Evolutionary conservation across 2,888 invertebrate species (phyloP), one percentile per base, ranked within the genome.

Genomic region (Ophion ellenae): DNA sequence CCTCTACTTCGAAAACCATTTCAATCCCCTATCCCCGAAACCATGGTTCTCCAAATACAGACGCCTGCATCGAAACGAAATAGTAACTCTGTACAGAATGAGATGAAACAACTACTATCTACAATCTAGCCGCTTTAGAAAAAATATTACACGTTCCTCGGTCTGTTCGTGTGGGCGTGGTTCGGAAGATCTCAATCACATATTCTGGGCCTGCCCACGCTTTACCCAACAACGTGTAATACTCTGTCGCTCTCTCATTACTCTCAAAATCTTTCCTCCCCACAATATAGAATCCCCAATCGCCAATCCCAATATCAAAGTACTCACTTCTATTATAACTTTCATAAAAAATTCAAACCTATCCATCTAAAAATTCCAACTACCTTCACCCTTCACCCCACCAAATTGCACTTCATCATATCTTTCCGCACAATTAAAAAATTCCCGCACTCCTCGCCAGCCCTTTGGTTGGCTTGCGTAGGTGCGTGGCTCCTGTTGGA

Each of bases 241-340:
- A 2, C 40, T 79, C 5, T 4, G 47, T 17, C 36, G 28, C 20
- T 7, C 47, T 11, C 47, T 63, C 5, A 61, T 79, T 10, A 7
- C 36, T 20, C 36, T 6, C 14, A 79, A 70, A 61, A 36, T 61
- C 3, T 70, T 28, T 28, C 70, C 78, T 9, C 78, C 78, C 0
- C 47, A 70, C 11, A 79, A 79, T 14, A 79, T 79, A 7, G 70
- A 79, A 79, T 59, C 78, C 2, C 9, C 70, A 17, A 70, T 70
- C 3, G 78, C 78, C 24, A 61, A 61, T 66, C 76, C 75, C 20
- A 36, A 36, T 5, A 36, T 7, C 36, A 36, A 24, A 36, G 36
- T 36, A 36, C 36, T 36, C 36, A 6, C 36, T 5, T 36, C 36
- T 36, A 24, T 24, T 24, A 24, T 24, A 24, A 24, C 24, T 24